Conservation (phyloP, 2,113 vertebrate species). For the Albula goreensis region DNA sequence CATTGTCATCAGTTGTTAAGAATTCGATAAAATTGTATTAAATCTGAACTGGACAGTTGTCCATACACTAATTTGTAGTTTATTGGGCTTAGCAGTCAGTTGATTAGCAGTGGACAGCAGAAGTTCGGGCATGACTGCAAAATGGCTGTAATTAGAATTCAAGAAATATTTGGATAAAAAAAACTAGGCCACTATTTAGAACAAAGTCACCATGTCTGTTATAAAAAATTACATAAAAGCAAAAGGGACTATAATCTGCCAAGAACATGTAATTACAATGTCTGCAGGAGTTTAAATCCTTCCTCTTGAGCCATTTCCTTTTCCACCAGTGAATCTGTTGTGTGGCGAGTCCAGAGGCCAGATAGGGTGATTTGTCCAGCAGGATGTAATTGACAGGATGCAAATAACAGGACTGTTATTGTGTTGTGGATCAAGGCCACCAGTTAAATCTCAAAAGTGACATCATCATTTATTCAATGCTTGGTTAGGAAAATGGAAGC, state of each 20-base stretch:
- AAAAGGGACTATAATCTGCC: background rate
- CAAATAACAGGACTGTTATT: background rate
- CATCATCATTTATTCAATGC: background rate
- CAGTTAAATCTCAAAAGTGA: background rate
- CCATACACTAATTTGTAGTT: no score
- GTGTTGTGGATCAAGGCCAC: background rate
- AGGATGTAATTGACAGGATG: background rate
- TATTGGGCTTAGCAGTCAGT: background rate
- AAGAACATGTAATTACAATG: background rate
- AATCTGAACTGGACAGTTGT: background rate
- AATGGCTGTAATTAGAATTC: background rate
- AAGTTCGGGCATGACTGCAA: background rate
- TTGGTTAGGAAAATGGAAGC: background rate
- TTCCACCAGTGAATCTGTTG: background rate
- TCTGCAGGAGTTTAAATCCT: background rate
- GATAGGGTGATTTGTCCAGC: no score
- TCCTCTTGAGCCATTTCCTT: background rate
- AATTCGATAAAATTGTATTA: background rate
- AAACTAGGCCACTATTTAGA: background rate
- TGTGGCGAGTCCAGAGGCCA: no score
- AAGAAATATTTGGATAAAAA: constrained; percentile 1
- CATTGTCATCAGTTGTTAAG: no score
- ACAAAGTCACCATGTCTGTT: background rate
- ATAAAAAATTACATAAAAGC: background rate
- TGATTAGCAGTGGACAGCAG: no score